Evolutionary conservation across 2,113 vertebrate genomes (phyloP).

Genomic region (Sphaerodactylus townsendi): DNA sequence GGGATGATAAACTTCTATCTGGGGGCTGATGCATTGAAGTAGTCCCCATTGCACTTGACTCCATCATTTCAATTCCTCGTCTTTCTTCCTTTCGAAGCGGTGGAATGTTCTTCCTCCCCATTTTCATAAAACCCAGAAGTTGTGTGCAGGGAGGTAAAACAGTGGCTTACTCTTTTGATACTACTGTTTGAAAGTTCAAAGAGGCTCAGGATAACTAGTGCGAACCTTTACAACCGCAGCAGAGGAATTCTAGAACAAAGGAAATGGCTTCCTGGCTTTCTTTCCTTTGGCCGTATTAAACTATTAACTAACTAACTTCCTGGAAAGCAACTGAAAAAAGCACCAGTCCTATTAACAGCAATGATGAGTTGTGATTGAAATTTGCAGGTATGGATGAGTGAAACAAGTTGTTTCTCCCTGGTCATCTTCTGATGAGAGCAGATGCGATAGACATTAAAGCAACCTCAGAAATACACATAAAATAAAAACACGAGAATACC

Average conservation of each 20-base stretch:
- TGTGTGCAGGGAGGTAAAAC: too few relatives aligned
- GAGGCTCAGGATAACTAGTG: not conserved
- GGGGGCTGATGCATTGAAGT: too few relatives aligned
- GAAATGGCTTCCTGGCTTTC: not conserved
- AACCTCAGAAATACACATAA: not conserved
- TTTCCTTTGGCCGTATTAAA: too few relatives aligned
- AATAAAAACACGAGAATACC: too few relatives aligned
- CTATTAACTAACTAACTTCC: too few relatives aligned
- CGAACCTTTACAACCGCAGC: not conserved
- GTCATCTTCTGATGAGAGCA: not conserved
- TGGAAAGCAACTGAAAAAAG: not conserved
- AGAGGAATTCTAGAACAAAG: not conserved
- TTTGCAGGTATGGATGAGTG: not conserved
- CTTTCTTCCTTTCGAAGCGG: not conserved
- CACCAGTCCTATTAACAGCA: not conserved
- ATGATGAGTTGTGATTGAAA: not conserved
- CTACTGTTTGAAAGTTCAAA: not conserved
- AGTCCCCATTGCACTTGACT: not conserved
- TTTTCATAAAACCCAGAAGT: not conserved
- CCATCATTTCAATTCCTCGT: not conserved
- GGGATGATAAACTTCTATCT: too few relatives aligned
- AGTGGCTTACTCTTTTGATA: not conserved
- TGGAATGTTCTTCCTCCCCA: not conserved
- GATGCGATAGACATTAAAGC: not conserved
- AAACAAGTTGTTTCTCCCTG: not conserved